A percentile compares a stretch with the other conserved stretches of the same genome.
These are phyloP conservation scores for Tetraneura akinire DNA, from an alignment of 1,140 invertebrate genomes.

Conservation along the genomic window DNA sequence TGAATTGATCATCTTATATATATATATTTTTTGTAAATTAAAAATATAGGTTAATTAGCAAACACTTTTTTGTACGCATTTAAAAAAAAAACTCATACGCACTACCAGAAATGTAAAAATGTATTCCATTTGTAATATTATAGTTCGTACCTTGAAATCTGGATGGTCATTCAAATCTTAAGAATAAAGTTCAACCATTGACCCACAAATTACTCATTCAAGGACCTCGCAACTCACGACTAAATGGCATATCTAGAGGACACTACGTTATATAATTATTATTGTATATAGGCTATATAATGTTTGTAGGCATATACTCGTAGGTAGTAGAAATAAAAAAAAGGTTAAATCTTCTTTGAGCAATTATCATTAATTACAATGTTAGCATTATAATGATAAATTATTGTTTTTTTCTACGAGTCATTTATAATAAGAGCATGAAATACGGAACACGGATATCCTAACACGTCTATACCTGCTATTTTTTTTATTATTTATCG, in stretches of 20 bases:
- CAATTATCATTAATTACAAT: background rate
- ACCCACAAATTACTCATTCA: slow-evolving; percentile 47
- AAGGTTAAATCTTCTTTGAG: background rate
- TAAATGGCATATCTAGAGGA: slow-evolving; percentile 18
- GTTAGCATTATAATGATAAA: background rate
- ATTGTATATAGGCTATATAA: background rate
- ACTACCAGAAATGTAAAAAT: background rate
- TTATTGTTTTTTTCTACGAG: background rate
- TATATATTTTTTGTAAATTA: background rate
- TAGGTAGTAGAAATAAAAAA: background rate
- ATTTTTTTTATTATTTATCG: too few relatives aligned
- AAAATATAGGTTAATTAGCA: background rate
- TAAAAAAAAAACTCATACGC: background rate
- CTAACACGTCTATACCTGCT: too few relatives aligned
- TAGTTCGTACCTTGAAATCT: background rate
- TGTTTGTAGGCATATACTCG: background rate
- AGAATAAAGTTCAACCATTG: slow-evolving; percentile 42
- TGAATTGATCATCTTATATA: too few relatives aligned
- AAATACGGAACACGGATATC: slow-evolving; percentile 31
- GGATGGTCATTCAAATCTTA: slow-evolving; percentile 1
- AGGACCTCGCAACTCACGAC: background rate
- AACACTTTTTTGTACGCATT: background rate
- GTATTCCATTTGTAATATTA: too few relatives aligned
- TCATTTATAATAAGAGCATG: background rate
- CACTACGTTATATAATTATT: background rate